Evolutionary conservation across 2,797 vertebrate genomes (phyloP).

Genomic region (Pseudochromis fuscus): DNA sequence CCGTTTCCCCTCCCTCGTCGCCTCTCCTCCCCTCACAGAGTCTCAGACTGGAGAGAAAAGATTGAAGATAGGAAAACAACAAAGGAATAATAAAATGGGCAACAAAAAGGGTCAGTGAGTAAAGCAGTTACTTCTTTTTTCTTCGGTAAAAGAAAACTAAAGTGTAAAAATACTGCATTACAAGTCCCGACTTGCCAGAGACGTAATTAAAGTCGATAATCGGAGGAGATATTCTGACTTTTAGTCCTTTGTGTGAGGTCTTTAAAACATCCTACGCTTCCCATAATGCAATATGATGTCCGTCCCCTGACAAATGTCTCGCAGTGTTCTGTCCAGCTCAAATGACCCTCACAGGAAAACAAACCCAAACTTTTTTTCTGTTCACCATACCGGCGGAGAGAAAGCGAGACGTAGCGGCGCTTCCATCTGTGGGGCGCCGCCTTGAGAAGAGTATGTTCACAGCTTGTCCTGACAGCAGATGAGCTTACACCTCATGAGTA

Average conservation of each 20-base stretch:
- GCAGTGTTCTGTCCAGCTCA: slow-evolving; percentile 10
- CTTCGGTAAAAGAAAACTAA: background rate
- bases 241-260: background rate
- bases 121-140: slow-evolving; percentile 4
- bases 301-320: slow-evolving; percentile 5
- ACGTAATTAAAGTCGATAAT: slow-evolving; percentile 7
- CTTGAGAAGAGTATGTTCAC: slow-evolving; percentile 69
- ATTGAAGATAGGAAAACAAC: slow-evolving; percentile 25
- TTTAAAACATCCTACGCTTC: slow-evolving; percentile 28
- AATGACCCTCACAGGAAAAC: slow-evolving; percentile 48
- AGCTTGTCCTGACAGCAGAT: slow-evolving; percentile 75
- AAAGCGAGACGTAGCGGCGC: slow-evolving; percentile 53
- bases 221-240: background rate
- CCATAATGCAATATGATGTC: background rate
- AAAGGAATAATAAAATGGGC: slow-evolving; percentile 24
- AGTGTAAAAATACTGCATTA: background rate
- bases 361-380: slow-evolving; percentile 44
- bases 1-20: slow-evolving; percentile 61
- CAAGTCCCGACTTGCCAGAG: slow-evolving; percentile 1
- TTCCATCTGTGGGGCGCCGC: slow-evolving; percentile 54
- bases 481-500: slow-evolving; percentile 71
- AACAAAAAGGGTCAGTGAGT: slow-evolving; percentile 4
- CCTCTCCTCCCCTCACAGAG: slow-evolving; percentile 46
- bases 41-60: slow-evolving; percentile 47
- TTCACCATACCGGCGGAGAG: slow-evolving; percentile 23